phyloP scores from a whole-genome alignment of 2,113 vertebrate species.

The Spilogale gracilis region DNA sequence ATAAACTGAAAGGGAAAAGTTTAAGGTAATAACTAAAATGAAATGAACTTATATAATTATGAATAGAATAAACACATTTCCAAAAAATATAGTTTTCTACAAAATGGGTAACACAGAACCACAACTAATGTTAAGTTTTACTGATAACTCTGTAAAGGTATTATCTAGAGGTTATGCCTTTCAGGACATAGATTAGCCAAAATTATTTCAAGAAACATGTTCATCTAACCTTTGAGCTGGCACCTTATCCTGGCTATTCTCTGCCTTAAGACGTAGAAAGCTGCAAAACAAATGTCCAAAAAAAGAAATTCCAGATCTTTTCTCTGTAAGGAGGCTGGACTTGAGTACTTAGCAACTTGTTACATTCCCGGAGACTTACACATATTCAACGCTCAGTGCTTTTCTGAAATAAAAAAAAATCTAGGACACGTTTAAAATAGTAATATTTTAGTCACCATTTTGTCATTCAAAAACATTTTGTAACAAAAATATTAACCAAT shows the following conservation, averaged over 20 bases:
- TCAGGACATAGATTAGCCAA: constrained; percentile 88
- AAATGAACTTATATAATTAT: constrained; percentile 21
- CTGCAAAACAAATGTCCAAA: constrained; percentile 99
- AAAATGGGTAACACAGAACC: constrained; percentile 52
- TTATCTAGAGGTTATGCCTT: constrained; percentile 88
- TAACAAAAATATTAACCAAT: constrained; percentile 77
- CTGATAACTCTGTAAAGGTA: constrained; percentile 74
- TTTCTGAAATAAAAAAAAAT: constrained; percentile 90
- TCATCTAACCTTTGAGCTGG: constrained; percentile 98
- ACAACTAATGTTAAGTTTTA: constrained; percentile 57
- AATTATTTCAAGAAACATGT: constrained; percentile 95
- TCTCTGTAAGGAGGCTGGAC: constrained; percentile 90
- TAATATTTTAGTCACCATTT: constrained; percentile 86
- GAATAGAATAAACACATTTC: constrained; percentile 32
- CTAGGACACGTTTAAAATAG: constrained; percentile 89
- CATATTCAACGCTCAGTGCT: constrained; percentile 89
- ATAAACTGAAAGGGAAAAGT: constrained; percentile 61
- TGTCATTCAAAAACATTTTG: constrained; percentile 82
- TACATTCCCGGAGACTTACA: constrained; percentile 92
- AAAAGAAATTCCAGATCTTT: constrained; percentile 92
- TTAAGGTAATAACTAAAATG: constrained; percentile 55
- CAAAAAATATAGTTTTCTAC: constrained; percentile 29
- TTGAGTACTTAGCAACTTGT: constrained; percentile 90
- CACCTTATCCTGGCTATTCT: constrained; percentile 99
- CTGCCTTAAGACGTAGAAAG: constrained; percentile 98